A percentile compares a stretch with the other conserved stretches of the same genome.
phyloP scores from a whole-genome alignment of 2,797 vertebrate genomes.

The Hyperoplus immaculatus region DNA sequence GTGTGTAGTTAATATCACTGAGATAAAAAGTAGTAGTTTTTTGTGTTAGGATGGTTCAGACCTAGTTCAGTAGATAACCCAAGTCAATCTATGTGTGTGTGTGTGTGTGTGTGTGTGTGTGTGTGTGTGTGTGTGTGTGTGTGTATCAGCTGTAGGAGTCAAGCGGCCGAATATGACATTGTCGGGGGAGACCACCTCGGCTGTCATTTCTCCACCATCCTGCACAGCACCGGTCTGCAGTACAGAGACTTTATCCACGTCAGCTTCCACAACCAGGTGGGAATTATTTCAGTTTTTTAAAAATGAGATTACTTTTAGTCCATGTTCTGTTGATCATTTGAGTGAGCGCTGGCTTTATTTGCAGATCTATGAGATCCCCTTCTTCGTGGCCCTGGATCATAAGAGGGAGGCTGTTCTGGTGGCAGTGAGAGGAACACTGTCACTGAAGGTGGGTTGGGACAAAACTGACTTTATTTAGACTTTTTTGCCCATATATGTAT shows the following conservation, averaged over 20 bases:
- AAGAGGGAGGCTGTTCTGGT: conserved; percentile 94
- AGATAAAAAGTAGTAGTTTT: neutral
- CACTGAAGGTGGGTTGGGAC: conserved; percentile 88
- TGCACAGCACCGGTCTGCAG: conserved; percentile 92
- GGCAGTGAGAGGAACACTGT: conserved; percentile 95
- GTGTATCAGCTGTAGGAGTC: conserved; percentile 86
- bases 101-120: conserved; percentile 14
- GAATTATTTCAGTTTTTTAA: fast-evolving
- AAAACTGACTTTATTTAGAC: neutral
- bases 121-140: conserved; percentile 14
- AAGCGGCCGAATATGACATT: conserved; percentile 85
- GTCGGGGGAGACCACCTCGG: conserved; percentile 89
- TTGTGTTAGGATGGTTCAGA: neutral
- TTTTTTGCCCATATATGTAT: neutral
- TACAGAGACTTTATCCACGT: conserved; percentile 96
- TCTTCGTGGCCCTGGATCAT: conserved; percentile 96
- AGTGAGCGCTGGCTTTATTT: conserved; percentile 20
- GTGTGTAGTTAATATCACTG: neutral
- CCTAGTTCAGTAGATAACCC: neutral
- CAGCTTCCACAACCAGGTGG: conserved; percentile 97
- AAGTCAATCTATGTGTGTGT: neutral
- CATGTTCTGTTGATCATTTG: neutral
- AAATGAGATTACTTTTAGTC: no score
- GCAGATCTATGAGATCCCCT: conserved; percentile 98
- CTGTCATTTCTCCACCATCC: conserved; percentile 94